Evolutionary conservation across 2,113 vertebrate species (phyloP), one percentile per base, ranked within the genome.

Genomic region (Pagrus major): DNA sequence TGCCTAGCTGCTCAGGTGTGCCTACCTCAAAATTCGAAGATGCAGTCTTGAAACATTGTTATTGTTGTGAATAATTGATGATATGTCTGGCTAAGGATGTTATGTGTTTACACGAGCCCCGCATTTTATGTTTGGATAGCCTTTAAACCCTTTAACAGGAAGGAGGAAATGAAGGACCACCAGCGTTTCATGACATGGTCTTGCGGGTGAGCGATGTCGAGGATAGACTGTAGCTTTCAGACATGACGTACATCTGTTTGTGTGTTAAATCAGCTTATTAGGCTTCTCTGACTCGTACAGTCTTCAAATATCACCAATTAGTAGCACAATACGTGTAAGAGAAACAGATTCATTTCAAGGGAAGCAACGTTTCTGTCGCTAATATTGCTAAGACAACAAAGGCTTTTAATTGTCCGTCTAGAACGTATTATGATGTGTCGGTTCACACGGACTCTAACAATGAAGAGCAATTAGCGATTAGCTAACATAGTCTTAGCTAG

Each of bases 391-490:
- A 16, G 20, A 31, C 44, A 63, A 23, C 35, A 52, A 52, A 11
- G 9, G 2, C 8, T 39, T 42, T 42, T 73, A 15, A 67, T 51
- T 59, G 52, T 42, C n/a, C 21, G 16, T 31, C 10, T 63, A 86
- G 90, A 93, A 90, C 89, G 86, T 89, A 93, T 91, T 95, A 91
- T 89, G 91, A 90, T 87, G 88, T 82, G 90, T 84, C 66, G 21
- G 55, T 82, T 37, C 71, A 60, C n/a, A 77, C 89, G 92, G 93
- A 93, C 85, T 78, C 68, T 68, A 84, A 95, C 96, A 95, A 95
- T 86, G 92, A 46, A 56, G 70, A 91, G 93, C 95, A 95, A 92
- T 95, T 95, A 91, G 93, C 95, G 95, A 92, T 95, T 95, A 95
- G 20, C n/a, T 21, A 21, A 90, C 88, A 87, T 90, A 78, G 93